Conservation (phyloP, 2,888 invertebrate species). For the Zygaena filipendulae region DNA sequence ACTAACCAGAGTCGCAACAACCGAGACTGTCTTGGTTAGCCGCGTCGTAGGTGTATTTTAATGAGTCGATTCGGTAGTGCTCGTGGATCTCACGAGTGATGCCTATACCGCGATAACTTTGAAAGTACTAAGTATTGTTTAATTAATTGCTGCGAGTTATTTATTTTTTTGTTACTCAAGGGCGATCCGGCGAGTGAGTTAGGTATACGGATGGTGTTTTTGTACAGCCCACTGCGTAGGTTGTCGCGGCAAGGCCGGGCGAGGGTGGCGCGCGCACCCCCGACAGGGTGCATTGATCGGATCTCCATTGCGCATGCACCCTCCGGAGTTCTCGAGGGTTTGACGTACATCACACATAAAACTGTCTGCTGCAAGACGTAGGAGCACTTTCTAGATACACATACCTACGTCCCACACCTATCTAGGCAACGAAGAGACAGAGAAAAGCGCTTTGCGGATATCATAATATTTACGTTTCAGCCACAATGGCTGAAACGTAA, state of each 20-base stretch:
- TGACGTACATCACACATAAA: constrained; percentile 50
- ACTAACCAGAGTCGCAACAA: constrained; percentile 32
- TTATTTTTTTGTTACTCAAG: constrained; percentile 39
- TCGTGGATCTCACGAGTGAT: constrained; percentile 33
- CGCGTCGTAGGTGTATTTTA: constrained; percentile 62
- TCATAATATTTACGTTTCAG: no score
- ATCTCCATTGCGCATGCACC: constrained; percentile 52
- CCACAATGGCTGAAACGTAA: no score
- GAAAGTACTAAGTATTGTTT: constrained; percentile 22
- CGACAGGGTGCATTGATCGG: constrained; percentile 58
- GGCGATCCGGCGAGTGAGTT: constrained; percentile 34
- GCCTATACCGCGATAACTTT: no score
- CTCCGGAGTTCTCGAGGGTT: constrained; percentile 35
- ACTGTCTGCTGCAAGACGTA: no score
- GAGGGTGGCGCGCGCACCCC: constrained; percentile 56
- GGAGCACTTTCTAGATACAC: no score
- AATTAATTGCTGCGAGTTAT: no score
- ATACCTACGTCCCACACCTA: no score
- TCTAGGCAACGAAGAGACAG: no score
- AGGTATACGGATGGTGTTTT: constrained; percentile 40
- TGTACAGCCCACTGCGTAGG: constrained; percentile 59
- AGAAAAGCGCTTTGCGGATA: no score
- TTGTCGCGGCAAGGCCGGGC: constrained; percentile 27
- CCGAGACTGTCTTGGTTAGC: no score
- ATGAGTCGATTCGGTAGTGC: constrained; percentile 33